phyloP scores from a whole-genome alignment of 2,113 vertebrate genomes.

The Phyllopteryx taeniolatus region DNA sequence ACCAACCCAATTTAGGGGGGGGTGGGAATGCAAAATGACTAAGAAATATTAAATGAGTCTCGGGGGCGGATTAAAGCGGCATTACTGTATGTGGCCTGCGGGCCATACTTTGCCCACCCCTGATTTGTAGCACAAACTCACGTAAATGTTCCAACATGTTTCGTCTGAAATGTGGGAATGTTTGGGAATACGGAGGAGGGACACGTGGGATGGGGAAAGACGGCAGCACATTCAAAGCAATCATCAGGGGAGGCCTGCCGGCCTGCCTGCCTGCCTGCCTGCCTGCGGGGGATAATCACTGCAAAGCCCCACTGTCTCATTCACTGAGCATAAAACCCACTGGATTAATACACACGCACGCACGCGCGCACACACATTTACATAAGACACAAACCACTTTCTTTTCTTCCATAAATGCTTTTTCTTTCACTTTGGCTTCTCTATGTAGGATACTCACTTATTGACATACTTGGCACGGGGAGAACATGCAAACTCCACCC shows the following conservation, averaged over 20 bases:
- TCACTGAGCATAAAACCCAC: constrained; percentile 69
- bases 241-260: constrained; percentile 61
- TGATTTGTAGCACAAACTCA: no score
- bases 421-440: constrained; percentile 32
- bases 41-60: no score
- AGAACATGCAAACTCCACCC: no score
- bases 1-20: no score
- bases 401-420: constrained; percentile 26
- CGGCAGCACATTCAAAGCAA: constrained; percentile 60
- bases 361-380: constrained; percentile 43
- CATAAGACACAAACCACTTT: constrained; percentile 55
- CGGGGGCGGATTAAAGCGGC: no score
- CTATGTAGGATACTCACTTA: constrained; percentile 7
- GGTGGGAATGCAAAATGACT: no score
- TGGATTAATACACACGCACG: constrained; percentile 62
- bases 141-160: background rate
- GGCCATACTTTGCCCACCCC: no score
- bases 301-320: constrained; percentile 72
- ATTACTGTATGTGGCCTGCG: no score
- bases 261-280: background rate
- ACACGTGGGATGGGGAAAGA: constrained; percentile 11
- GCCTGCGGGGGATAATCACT: constrained; percentile 61
- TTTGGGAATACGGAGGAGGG: background rate
- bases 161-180: background rate
- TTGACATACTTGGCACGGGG: background rate